A percentile compares a stretch with the other conserved stretches of the same genome.
Conservation (phyloP, 2,113 vertebrate genomes). For the Bubo bubo region DNA sequence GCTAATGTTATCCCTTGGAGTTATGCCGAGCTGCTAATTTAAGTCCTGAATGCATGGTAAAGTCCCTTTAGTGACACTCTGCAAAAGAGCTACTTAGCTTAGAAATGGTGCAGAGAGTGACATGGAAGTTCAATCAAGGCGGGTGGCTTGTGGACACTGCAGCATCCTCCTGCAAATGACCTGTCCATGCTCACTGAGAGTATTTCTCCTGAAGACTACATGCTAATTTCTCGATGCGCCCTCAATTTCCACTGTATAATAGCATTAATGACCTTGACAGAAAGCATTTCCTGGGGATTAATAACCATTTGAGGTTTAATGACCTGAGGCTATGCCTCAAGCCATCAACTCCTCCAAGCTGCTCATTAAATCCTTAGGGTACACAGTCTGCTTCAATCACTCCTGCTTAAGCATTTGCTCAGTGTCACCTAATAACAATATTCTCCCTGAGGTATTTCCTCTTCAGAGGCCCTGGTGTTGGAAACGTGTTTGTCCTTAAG, state of each 20-base stretch:
- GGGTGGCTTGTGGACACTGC: neutral
- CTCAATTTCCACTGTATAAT: slow-evolving; percentile 19
- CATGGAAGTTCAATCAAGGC: neutral
- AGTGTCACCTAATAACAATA: slow-evolving; percentile 39
- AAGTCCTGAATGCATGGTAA: neutral
- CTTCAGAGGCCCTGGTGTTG: neutral
- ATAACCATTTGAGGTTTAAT: slow-evolving; percentile 52
- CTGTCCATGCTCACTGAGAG: neutral
- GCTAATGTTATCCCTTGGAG: neutral
- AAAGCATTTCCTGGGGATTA: slow-evolving; percentile 39
- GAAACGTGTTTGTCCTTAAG: neutral
- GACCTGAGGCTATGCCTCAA: slow-evolving; percentile 41
- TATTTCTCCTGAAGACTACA: neutral
- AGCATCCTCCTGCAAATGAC: neutral
- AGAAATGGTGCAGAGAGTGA: neutral
- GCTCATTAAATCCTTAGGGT: slow-evolving; percentile 52
- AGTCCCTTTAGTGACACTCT: neutral
- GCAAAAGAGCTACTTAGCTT: neutral
- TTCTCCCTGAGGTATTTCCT: slow-evolving; percentile 26
- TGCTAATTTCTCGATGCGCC: neutral
- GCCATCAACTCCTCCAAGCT: slow-evolving; percentile 42
- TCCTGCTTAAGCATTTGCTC: slow-evolving; percentile 48
- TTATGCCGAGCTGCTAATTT: neutral
- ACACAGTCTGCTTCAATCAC: slow-evolving; percentile 9
- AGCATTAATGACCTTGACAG: slow-evolving; percentile 54